Evolutionary conservation across 30 jellyfish, hydroid and myxozoan species (phyloP).

Genomic region (Aurelia sp.): DNA sequence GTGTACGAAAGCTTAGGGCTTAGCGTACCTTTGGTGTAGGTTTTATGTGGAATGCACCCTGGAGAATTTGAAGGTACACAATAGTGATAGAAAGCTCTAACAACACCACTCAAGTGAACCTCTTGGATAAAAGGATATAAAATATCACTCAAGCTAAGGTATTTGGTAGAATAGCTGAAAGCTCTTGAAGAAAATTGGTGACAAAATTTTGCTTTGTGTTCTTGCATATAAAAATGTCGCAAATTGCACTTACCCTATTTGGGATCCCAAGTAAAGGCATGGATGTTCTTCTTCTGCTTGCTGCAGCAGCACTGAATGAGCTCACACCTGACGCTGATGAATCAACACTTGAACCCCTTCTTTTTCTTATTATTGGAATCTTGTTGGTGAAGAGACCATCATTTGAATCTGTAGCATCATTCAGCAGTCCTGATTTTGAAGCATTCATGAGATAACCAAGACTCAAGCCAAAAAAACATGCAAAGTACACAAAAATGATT

Average conservation of each 20-base stretch:
- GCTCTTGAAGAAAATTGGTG: background rate
- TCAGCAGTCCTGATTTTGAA: background rate
- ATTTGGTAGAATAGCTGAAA: no score
- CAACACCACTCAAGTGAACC: no score
- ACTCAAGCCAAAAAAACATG: conserved; percentile 36
- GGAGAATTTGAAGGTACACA: no score
- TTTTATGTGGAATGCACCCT: no score
- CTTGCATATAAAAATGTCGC: background rate
- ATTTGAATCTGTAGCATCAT: conserved; percentile 22
- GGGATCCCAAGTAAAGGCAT: conserved; percentile 91
- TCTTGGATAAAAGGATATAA: no score
- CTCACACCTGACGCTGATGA: conserved; percentile 56
- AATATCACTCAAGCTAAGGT: no score
- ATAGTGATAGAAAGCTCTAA: no score
- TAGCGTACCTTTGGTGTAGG: no score
- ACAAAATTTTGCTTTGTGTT: background rate
- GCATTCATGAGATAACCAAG: conserved; percentile 60
- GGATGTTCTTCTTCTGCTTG: conserved; percentile 81
- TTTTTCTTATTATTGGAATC: conserved; percentile 81
- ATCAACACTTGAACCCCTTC: conserved; percentile 90
- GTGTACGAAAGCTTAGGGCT: no score
- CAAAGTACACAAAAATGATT: conserved; percentile 26
- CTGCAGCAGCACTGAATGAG: conserved; percentile 54
- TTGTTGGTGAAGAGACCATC: conserved; percentile 40
- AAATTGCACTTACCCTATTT: conserved; percentile 75